Evolutionary conservation across 1,140 invertebrate genomes (phyloP).

Genomic region (Thaumatotibia leucotreta): DNA sequence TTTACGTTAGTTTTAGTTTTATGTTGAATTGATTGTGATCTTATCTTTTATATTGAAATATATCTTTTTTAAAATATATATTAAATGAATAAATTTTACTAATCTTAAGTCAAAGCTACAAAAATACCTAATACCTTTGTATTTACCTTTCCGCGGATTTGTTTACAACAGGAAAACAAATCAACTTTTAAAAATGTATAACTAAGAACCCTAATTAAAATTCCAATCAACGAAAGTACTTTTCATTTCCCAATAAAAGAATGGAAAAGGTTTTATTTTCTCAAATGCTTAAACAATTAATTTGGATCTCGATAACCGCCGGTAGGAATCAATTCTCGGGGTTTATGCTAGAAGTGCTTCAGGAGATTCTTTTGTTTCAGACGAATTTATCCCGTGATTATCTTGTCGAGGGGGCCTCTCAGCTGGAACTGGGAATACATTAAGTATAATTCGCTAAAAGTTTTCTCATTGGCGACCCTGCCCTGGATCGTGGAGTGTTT

Average conservation of each 20-base stretch:
- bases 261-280: slow-evolving; percentile 3
- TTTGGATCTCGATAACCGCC: not conserved
- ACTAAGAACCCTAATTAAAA: not conserved
- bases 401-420: slow-evolving; percentile 93
- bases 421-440: slow-evolving; percentile 92
- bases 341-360: slow-evolving; percentile 12
- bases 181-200: not conserved
- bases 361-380: slow-evolving; percentile 62
- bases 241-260: not conserved
- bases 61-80: too few species aligned
- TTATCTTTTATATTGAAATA: too few species aligned
- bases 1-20: too few species aligned
- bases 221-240: not conserved
- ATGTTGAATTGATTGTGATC: too few species aligned
- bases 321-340: not conserved
- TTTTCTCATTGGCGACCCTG: slow-evolving; percentile 88
- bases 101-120: too few species aligned
- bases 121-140: not conserved
- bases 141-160: not conserved
- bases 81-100: too few species aligned
- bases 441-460: slow-evolving; percentile 85
- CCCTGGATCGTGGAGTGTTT: slow-evolving; percentile 91
- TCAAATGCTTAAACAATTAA: slow-evolving; percentile 8
- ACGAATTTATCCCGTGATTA: slow-evolving; percentile 92
- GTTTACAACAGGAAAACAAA: not conserved